These are phyloP conservation scores for Polydrusus tereticollis DNA, from an alignment of 2,888 invertebrate species.

Conservation along the genomic window DNA sequence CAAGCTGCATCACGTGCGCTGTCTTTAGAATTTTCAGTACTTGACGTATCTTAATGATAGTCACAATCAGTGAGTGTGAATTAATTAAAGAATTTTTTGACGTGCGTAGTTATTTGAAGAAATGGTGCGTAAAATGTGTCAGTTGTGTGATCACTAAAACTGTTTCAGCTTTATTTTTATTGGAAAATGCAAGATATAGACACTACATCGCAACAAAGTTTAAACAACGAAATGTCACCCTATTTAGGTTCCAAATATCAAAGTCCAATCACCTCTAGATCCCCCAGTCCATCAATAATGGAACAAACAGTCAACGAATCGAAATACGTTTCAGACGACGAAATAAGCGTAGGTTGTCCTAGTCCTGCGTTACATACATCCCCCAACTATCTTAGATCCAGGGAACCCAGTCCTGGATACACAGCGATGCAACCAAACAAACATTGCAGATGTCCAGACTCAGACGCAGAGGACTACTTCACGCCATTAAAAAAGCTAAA, in stretches of 20 bases:
- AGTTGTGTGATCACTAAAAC: constrained; percentile 36
- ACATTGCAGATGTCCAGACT: constrained; percentile 59
- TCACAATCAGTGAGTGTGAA: constrained; percentile 34
- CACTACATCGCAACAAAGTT: constrained; percentile 57
- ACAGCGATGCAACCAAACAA: constrained; percentile 46
- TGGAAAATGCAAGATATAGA: constrained; percentile 66
- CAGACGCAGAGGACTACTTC: constrained; percentile 79
- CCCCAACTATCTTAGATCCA: constrained; percentile 44
- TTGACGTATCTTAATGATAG: constrained; percentile 45
- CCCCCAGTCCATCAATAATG: constrained; percentile 68
- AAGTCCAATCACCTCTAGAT: constrained; percentile 65
- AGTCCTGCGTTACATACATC: constrained; percentile 65
- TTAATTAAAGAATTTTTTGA: constrained; percentile 31
- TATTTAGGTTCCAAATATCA: constrained; percentile 64
- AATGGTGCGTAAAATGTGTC: constrained; percentile 46
- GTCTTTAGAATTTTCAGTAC: constrained; percentile 50
- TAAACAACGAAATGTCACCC: constrained; percentile 63
- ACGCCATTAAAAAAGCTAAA: constrained; percentile 84
- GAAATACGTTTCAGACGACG: constrained; percentile 72
- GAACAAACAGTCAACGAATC: constrained; percentile 60
- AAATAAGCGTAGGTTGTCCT: constrained; percentile 85
- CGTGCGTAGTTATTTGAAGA: constrained; percentile 28
- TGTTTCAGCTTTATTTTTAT: constrained; percentile 22
- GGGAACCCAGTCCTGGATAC: constrained; percentile 54
- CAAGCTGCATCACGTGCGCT: constrained; percentile 57